Conservation (phyloP, 2,888 invertebrate genomes). For the Leucophora obtusa region DNA sequence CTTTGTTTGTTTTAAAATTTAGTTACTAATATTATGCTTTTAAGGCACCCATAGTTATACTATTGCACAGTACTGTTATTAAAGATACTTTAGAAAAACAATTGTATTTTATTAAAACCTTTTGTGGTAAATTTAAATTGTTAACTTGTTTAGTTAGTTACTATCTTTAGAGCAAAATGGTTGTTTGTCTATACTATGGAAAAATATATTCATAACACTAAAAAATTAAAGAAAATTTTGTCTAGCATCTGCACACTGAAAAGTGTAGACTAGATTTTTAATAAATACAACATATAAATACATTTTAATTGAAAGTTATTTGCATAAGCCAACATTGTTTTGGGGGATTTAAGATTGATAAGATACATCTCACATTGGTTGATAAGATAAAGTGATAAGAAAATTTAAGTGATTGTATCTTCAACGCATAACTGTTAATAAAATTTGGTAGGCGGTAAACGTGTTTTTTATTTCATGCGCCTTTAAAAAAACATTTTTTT, state of each 20-base stretch:
- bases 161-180: conserved; percentile 35
- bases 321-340: conserved; percentile 19
- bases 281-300: neutral
- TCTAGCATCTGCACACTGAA: conserved; percentile 6
- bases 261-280: conserved; percentile 14
- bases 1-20: no score
- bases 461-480: neutral
- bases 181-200: conserved; percentile 30
- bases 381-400: conserved; percentile 35
- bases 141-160: conserved; percentile 57
- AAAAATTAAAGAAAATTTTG: neutral
- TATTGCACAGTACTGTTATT: conserved; percentile 31
- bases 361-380: neutral
- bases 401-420: neutral
- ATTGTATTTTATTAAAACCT: conserved; percentile 32
- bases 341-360: conserved; percentile 39
- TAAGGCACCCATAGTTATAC: neutral
- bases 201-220: neutral
- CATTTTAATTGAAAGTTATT: conserved; percentile 1
- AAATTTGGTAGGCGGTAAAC: neutral
- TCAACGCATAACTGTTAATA: neutral
- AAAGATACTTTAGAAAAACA: conserved; percentile 7
- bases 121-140: conserved; percentile 45
- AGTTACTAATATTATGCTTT: neutral
- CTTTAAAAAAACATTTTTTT: neutral